These are phyloP conservation scores for Acrocephalus arundinaceus DNA, from an alignment of 2,113 vertebrate species.

Conservation along the genomic window DNA sequence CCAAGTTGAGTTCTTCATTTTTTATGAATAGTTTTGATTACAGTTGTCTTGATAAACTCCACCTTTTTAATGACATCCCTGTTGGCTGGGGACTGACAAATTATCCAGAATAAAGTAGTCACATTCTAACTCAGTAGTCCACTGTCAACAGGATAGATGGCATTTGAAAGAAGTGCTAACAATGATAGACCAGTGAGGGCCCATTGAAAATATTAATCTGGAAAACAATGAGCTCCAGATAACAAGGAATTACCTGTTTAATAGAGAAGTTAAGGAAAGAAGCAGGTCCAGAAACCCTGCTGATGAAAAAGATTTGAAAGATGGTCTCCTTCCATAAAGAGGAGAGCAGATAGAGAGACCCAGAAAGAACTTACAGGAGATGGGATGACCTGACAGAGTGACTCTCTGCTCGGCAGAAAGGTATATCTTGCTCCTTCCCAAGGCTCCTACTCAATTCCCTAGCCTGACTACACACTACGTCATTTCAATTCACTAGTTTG, in stretches of 20 bases:
- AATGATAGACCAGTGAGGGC: neutral
- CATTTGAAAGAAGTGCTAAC: neutral
- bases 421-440: neutral
- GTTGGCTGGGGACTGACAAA: neutral
- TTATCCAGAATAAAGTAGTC: neutral
- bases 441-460: neutral
- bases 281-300: fast-evolving
- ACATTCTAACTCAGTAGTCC: neutral
- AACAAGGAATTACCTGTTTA: neutral
- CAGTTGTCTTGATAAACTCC: neutral
- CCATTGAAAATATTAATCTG: neutral
- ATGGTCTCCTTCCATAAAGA: neutral
- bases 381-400: neutral
- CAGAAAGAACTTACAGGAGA: neutral
- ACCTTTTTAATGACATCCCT: fast-evolving
- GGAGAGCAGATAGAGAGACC: neutral
- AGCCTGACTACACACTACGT: neutral
- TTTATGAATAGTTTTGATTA: neutral
- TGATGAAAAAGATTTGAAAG: neutral
- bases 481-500: neutral
- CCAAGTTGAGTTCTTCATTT: neutral
- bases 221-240: neutral
- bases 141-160: neutral
- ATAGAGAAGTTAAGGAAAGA: neutral
- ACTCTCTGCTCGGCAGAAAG: neutral